These are phyloP conservation scores for Dicycla oo DNA, from an alignment of 2,888 invertebrate species.

Conservation along the genomic window DNA sequence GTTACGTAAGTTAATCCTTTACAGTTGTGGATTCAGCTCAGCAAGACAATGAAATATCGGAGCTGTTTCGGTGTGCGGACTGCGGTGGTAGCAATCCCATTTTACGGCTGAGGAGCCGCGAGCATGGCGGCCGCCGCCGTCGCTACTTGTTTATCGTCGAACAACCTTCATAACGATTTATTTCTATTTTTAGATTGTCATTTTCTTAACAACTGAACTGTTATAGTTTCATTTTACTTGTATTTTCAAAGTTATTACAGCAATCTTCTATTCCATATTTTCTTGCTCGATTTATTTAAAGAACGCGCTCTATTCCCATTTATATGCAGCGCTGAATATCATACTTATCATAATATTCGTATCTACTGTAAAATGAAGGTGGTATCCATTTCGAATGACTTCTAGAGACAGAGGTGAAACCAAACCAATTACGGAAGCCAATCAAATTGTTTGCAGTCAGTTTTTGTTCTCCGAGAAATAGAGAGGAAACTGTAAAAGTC, in stretches of 20 bases:
- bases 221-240: constrained; percentile 21
- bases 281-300: constrained; percentile 29
- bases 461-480: constrained; percentile 13
- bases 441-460: constrained; percentile 36
- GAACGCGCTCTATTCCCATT: constrained; percentile 7
- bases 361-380: constrained; percentile 7
- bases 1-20: constrained; percentile 67
- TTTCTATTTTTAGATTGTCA: constrained; percentile 69
- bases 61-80: constrained; percentile 71
- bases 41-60: constrained; percentile 76
- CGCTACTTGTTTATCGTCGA: constrained; percentile 72
- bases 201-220: constrained; percentile 52
- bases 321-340: constrained; percentile 38
- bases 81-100: constrained; percentile 70
- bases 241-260: constrained; percentile 10
- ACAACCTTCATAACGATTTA: constrained; percentile 66
- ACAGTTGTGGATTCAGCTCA: constrained; percentile 71
- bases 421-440: constrained; percentile 35
- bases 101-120: constrained; percentile 72
- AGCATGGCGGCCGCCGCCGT: constrained; percentile 40
- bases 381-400: constrained; percentile 11
- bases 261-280: constrained; percentile 17
- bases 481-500: background rate
- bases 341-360: constrained; percentile 15
- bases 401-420: constrained; percentile 8